These are phyloP conservation scores for Limnephilus rhombicus DNA, from an alignment of 2,888 invertebrate species.

Conservation along the genomic window DNA sequence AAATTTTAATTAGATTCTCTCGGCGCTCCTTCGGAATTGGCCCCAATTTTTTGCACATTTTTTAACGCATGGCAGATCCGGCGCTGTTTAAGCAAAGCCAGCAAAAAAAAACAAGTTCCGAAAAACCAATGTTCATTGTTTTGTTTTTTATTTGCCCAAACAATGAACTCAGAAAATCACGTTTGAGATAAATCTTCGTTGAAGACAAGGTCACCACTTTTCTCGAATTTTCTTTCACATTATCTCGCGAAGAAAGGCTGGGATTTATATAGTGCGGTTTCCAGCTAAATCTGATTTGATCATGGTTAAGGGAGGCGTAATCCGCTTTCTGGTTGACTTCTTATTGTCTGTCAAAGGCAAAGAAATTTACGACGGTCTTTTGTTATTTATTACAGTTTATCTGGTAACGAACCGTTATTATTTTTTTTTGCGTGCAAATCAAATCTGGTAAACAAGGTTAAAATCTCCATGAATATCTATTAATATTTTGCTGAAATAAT, in stretches of 20 bases:
- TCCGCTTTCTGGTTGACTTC: slow-evolving; percentile 46
- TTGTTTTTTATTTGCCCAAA: not conserved
- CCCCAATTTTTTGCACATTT: too few species aligned
- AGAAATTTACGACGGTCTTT: not conserved
- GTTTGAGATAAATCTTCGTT: not conserved
- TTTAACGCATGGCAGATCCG: too few species aligned
- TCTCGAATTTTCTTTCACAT: not conserved
- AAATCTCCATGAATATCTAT: not conserved
- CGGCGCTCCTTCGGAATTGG: too few species aligned
- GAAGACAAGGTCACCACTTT: not conserved
- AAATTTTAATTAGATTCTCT: too few species aligned
- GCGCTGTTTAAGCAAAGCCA: not conserved
- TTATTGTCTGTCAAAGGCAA: slow-evolving; percentile 30
- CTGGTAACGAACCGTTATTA: not conserved
- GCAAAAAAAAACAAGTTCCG: not conserved
- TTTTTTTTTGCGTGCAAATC: not conserved
- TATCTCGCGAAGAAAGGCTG: slow-evolving; percentile 2
- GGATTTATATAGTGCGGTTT: slow-evolving; percentile 33
- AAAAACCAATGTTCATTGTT: not conserved
- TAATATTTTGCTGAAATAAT: not conserved
- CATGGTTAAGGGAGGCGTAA: slow-evolving; percentile 32
- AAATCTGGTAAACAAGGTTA: not conserved
- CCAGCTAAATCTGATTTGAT: slow-evolving; percentile 60
- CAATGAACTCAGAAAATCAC: not conserved
- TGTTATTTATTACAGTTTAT: not conserved